phyloP scores from a whole-genome alignment of 2,797 vertebrate genomes.

The Spinus olivaceus region DNA sequence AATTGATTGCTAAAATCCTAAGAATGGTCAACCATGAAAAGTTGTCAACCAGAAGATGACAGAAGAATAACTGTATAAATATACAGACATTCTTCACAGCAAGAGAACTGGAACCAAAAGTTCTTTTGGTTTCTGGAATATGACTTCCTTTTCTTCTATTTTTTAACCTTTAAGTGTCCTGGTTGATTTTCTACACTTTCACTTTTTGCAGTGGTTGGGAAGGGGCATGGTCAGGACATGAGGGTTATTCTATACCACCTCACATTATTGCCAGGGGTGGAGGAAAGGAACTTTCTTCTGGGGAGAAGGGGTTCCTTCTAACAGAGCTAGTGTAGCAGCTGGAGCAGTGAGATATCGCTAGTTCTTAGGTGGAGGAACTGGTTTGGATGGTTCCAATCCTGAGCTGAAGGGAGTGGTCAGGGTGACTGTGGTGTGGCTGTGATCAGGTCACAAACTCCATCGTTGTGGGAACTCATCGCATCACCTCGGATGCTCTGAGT shows the following conservation, averaged over 20 bases:
- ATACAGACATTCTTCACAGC: too few species aligned
- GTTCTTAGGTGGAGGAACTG: not conserved
- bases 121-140: too few species aligned
- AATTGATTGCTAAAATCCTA: too few species aligned
- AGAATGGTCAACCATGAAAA: too few species aligned
- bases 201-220: not conserved
- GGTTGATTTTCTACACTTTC: not conserved
- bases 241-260: not conserved
- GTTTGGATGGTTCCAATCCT: not conserved
- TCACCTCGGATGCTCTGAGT: too few species aligned
- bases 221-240: not conserved
- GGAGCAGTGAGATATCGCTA: not conserved
- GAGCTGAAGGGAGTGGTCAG: not conserved
- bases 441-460: not conserved
- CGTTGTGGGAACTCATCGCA: too few species aligned
- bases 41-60: too few species aligned
- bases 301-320: not conserved
- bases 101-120: too few species aligned
- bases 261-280: not conserved
- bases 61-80: too few species aligned
- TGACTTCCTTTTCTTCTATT: too few species aligned
- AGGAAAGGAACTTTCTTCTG: not conserved
- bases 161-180: too few species aligned
- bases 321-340: not conserved
- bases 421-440: not conserved